These are phyloP conservation scores for Lichenostomus cassidix DNA, from an alignment of 2,113 vertebrate species.

Conservation along the genomic window DNA sequence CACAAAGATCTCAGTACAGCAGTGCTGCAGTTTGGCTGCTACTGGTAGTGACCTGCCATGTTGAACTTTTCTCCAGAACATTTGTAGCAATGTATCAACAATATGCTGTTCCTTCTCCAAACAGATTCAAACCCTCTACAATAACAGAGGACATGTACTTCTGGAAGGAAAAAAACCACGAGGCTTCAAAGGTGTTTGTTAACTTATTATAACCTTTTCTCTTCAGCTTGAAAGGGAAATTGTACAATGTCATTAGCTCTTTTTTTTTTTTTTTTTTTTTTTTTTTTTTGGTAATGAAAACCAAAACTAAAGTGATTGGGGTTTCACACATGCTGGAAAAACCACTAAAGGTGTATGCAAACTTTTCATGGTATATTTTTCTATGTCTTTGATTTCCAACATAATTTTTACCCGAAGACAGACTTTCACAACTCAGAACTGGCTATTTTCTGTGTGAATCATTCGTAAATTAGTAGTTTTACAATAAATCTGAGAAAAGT, in stretches of 20 bases:
- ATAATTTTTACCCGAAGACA: conserved; percentile 47
- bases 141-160: neutral
- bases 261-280: neutral
- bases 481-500: conserved; percentile 7
- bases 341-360: conserved; percentile 1
- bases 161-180: neutral
- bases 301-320: conserved; percentile 21
- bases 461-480: conserved; percentile 36
- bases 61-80: neutral
- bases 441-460: conserved; percentile 29
- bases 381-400: conserved; percentile 27
- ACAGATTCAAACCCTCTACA: neutral
- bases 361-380: conserved; percentile 21
- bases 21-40: neutral
- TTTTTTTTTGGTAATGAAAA: neutral
- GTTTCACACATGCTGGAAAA: conserved; percentile 58
- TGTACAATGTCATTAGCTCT: neutral
- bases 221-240: neutral
- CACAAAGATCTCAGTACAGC: rapidly evolving
- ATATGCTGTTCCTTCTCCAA: neutral
- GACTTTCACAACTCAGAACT: neutral
- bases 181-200: neutral
- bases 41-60: neutral
- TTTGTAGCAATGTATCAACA: neutral
- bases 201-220: neutral